Evolutionary conservation across 2,888 invertebrate species (phyloP).

Genomic region (Hyles lineata): DNA sequence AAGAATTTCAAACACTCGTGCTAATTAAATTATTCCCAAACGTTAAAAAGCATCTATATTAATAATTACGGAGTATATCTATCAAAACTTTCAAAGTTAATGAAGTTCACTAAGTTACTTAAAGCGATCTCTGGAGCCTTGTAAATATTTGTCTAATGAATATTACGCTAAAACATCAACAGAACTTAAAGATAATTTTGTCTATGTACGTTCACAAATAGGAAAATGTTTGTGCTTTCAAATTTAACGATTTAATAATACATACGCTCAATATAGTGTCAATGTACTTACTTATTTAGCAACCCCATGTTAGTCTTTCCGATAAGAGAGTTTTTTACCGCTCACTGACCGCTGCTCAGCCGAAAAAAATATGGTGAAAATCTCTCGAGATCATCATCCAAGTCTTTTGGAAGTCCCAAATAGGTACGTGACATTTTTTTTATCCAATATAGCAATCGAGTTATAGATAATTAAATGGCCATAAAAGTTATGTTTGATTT

Average conservation of each 20-base stretch:
- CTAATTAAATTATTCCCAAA: conserved; percentile 28
- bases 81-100: conserved; percentile 43
- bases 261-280: too few species aligned
- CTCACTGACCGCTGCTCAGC: too few species aligned
- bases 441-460: too few species aligned
- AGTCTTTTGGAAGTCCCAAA: too few species aligned
- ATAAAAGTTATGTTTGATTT: too few species aligned
- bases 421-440: too few species aligned
- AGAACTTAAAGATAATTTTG: background rate
- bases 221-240: background rate
- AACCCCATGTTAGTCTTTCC: too few species aligned
- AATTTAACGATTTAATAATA: background rate
- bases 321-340: too few species aligned
- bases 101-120: conserved; percentile 48
- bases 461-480: too few species aligned
- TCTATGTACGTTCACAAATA: background rate
- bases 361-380: too few species aligned
- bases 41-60: conserved; percentile 35
- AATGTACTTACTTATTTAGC: too few species aligned
- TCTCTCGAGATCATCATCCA: too few species aligned
- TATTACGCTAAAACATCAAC: conserved; percentile 41
- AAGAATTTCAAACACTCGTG: background rate
- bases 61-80: conserved; percentile 40
- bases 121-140: conserved; percentile 39
- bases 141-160: conserved; percentile 49